phyloP scores from a whole-genome alignment of 2,888 invertebrate genomes.

The Hemithea aestivaria region DNA sequence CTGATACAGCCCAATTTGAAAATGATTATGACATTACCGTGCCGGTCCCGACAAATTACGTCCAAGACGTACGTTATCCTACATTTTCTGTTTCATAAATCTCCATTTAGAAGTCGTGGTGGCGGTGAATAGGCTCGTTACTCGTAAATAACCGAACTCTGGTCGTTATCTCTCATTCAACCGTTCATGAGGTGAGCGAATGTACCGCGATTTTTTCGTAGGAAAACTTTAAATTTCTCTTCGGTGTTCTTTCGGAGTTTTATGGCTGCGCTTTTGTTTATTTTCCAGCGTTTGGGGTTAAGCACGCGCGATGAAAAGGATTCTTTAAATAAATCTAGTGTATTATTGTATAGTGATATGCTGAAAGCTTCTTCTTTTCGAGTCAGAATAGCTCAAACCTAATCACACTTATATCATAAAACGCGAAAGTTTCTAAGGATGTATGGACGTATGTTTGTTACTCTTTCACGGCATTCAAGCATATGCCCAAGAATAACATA shows the following conservation, averaged over 20 bases:
- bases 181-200: slow-evolving; percentile 46
- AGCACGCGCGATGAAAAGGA: slow-evolving; percentile 6
- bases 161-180: slow-evolving; percentile 73
- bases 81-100: slow-evolving; percentile 75
- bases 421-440: too few relatives aligned
- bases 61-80: slow-evolving; percentile 61
- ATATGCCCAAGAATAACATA: too few relatives aligned
- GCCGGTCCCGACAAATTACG: slow-evolving; percentile 51
- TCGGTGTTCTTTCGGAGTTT: slow-evolving; percentile 30
- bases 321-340: not conserved
- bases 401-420: too few relatives aligned
- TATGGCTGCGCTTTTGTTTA: slow-evolving; percentile 14
- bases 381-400: not conserved
- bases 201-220: slow-evolving; percentile 16
- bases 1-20: slow-evolving; percentile 21
- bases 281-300: slow-evolving; percentile 10
- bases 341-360: slow-evolving; percentile 5
- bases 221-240: slow-evolving; percentile 43
- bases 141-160: slow-evolving; percentile 74
- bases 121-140: slow-evolving; percentile 74
- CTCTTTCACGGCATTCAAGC: too few relatives aligned
- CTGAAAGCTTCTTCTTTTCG: slow-evolving; percentile 4
- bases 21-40: slow-evolving; percentile 22
- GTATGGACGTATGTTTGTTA: too few relatives aligned
- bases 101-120: slow-evolving; percentile 64